A percentile compares a stretch with the other conserved stretches of the same genome.
These are phyloP conservation scores for Threskiornis aethiopicus DNA, from an alignment of 2,797 vertebrate species.

Conservation along the genomic window DNA sequence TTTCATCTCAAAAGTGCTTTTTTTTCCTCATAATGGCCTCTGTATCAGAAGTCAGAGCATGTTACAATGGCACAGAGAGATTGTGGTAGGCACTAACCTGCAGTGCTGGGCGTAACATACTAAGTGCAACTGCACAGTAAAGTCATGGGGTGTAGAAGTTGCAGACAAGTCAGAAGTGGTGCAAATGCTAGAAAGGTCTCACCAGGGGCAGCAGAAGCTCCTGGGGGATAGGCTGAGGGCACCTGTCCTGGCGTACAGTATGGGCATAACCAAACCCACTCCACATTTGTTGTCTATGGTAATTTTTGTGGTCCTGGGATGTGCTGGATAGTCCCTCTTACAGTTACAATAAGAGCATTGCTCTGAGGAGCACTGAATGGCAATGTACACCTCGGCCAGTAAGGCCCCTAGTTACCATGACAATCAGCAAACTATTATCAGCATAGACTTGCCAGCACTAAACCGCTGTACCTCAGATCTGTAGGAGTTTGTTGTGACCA, in stretches of 20 bases:
- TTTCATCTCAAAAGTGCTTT: not conserved
- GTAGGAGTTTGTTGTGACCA: not conserved
- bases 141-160: accelerated
- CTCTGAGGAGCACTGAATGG: not conserved
- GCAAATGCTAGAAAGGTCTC: not conserved
- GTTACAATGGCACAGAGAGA: not conserved
- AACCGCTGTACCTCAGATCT: not conserved
- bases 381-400: not conserved
- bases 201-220: not conserved
- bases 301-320: not conserved
- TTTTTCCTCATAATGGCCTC: not conserved
- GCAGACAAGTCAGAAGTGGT: not conserved
- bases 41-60: not conserved
- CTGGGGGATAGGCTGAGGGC: not conserved
- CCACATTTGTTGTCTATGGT: not conserved
- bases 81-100: not conserved
- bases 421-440: not conserved
- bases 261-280: not conserved
- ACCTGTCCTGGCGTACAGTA: not conserved
- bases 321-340: not conserved
- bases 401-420: not conserved
- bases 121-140: not conserved
- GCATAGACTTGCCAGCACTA: not conserved
- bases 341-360: accelerated
- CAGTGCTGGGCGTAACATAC: not conserved